Percentiles rank a stretch among this genome's conserved stretches.
Evolutionary conservation across 2,797 vertebrate genomes (phyloP).

Genomic region (Gadopsis bispinosus): DNA sequence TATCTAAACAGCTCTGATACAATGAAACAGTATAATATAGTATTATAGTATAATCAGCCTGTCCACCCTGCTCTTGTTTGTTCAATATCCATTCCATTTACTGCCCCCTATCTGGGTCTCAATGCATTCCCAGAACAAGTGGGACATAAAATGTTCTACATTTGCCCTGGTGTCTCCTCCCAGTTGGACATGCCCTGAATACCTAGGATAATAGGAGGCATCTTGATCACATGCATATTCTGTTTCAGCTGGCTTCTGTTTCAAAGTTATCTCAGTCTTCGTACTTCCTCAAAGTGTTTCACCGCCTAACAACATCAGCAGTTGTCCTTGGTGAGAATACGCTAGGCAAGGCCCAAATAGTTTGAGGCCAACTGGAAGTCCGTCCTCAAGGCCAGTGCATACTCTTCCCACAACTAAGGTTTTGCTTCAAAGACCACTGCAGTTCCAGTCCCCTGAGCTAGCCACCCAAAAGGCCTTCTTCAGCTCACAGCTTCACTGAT

Average conservation of each 20-base stretch:
- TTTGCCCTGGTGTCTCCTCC: background rate
- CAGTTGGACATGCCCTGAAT: background rate
- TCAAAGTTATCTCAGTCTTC: background rate
- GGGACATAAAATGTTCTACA: slow-evolving; percentile 7
- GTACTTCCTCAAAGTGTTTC: background rate
- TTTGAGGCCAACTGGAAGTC: background rate
- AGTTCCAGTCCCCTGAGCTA: background rate
- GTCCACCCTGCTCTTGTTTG: background rate
- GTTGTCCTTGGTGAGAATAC: background rate
- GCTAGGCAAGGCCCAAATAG: background rate
- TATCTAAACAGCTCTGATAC: background rate
- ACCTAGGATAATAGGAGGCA: background rate
- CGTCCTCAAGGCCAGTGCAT: background rate
- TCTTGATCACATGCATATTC: slow-evolving; percentile 1
- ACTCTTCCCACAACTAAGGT: background rate
- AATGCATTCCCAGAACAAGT: background rate
- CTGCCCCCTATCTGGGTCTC: background rate
- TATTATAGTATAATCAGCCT: background rate
- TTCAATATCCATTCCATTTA: background rate
- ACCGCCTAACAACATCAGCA: background rate
- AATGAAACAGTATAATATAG: background rate
- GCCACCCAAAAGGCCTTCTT: background rate
- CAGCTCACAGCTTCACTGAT: background rate
- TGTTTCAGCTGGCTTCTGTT: background rate
- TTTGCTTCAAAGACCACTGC: slow-evolving; percentile 12